phyloP scores from a whole-genome alignment of 2,888 invertebrate species.

The Spatulosminthurus flaviceps region DNA sequence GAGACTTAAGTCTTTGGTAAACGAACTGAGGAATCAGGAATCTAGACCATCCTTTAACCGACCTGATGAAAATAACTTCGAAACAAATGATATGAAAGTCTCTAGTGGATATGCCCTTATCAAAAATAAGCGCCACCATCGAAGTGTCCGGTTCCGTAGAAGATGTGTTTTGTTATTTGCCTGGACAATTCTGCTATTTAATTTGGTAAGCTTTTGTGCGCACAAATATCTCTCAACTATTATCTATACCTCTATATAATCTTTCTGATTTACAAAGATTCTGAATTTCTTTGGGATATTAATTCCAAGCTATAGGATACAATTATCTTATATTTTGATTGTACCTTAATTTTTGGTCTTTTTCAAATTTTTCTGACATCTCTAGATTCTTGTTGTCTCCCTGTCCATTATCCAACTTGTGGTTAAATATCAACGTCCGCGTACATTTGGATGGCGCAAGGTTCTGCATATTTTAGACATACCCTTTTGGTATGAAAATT shows the following conservation, averaged over 20 bases:
- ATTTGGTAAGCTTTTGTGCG: background rate
- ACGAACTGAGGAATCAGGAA: background rate
- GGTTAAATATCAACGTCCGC: background rate
- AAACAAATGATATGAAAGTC: background rate
- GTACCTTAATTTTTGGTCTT: too few species aligned
- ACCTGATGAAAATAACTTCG: background rate
- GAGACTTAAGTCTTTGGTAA: background rate
- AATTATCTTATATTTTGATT: too few species aligned
- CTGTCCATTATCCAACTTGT: background rate
- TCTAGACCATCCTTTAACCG: background rate
- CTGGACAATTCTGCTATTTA: slow-evolving; percentile 1
- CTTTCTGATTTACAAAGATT: too few species aligned
- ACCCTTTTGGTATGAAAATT: background rate
- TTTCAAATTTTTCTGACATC: too few species aligned
- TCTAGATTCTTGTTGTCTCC: too few species aligned
- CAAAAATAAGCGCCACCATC: background rate
- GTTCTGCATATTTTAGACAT: background rate
- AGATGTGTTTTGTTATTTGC: background rate
- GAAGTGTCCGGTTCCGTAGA: background rate
- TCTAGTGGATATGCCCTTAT: slow-evolving; percentile 18
- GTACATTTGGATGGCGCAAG: background rate
- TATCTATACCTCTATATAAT: too few species aligned
- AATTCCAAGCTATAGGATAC: too few species aligned
- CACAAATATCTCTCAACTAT: too few species aligned
- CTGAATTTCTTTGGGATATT: too few species aligned